Base-by-base conservation (phyloP, 2,113 vertebrate species). In the Onychostruthus taczanowskii region DNA sequence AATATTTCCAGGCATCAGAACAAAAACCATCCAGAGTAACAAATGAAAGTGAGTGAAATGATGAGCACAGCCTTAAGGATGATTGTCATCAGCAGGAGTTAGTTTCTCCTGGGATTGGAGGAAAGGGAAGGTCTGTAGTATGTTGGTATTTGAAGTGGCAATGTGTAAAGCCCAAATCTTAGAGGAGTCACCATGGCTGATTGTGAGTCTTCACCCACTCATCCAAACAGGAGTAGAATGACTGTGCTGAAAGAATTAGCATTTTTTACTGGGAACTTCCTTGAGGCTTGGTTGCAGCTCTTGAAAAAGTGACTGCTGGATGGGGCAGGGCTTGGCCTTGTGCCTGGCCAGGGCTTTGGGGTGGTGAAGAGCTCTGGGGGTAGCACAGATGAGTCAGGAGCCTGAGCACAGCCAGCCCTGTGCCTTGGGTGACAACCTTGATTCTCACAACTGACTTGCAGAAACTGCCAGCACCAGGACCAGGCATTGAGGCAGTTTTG, bases 381-480 rank as follows among this genome's bases (percentile, higher is more conserved):
- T 87, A 94, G 93, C 58, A 49, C 85, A 83, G 70, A 88, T 94
- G 94, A 87, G 53, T 94, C 82, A 80, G 88, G 88, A 88, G 70
- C 20, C 82, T 43, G 52, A 37, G 74, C 75, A 68, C 56, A 94
- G 88, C 58, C 75, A 85, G 30, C 27, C 23, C 0, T 28, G 44
- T 39, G n/a, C 75, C 63, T 33, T 7, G 7, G 28, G 59, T 69
- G 50, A 80, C 68, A 92, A 66, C 79, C 83, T 66, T 31, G 64
- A 4, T 37, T 49, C 55, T 7, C 26, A 43, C 67, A 73, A 8
- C 27, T 2, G 2, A 8, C 84, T n/a, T 1, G 6, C 67, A 92
- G 91, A 35, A 59, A 61, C 85, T 3, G 2, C 6, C 61, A 35
- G 85, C 88, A 14, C 61, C 0, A 18, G 74, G 61, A 33, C 35